Base-by-base conservation (phyloP, 2,797 vertebrate species). In the Tachyglossus aculeatus region DNA sequence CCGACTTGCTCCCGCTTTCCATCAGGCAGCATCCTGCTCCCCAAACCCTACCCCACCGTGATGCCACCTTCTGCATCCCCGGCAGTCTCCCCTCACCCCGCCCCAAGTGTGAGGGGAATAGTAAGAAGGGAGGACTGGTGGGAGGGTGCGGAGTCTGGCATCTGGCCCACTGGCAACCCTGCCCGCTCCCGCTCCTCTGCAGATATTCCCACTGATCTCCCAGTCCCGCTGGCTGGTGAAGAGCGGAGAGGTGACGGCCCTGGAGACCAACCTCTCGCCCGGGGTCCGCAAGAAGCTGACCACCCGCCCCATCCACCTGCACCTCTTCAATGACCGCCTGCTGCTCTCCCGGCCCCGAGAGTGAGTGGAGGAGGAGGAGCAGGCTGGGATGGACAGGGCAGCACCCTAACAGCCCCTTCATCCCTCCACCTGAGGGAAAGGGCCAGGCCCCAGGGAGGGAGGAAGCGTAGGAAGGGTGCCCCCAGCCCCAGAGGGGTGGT, bases 141-240 rank as follows among this genome's bases (percentile, higher is more conserved):
- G n/a, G n/a, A n/a, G n/a, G n/a, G n/a, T n/a, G n/a, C n/a, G n/a
- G n/a, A n/a, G n/a, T n/a, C n/a, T n/a, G n/a, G n/a, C n/a, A n/a
- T n/a, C n/a, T n/a, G n/a, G n/a, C n/a, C n/a, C n/a, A n/a, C n/a
- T n/a, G n/a, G n/a, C n/a, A n/a, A 0, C 0, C 0, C 13, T 1
- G 9, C 25, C 36, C 25, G 32, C 24, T 32, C 47, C 37, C 34
- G 38, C 51, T 39, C 3, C 63, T 31, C 59, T 58, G 13, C 67
- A 99, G 98, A 99, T 98, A 68, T 95, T 99, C 66, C 98, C 98
- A 15, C 93, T 99, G 69, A 93, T 99, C 83, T 98, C 97, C 37
- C 97, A 97, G 90, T 98, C 96, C 0, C 96, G 98, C 54, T 89
- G 96, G 81, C 90, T 98, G 79, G 93, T 97, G 59, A 95, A 96